Conservation (phyloP, 2,888 invertebrate species). For the Hyposoter didymator region DNA sequence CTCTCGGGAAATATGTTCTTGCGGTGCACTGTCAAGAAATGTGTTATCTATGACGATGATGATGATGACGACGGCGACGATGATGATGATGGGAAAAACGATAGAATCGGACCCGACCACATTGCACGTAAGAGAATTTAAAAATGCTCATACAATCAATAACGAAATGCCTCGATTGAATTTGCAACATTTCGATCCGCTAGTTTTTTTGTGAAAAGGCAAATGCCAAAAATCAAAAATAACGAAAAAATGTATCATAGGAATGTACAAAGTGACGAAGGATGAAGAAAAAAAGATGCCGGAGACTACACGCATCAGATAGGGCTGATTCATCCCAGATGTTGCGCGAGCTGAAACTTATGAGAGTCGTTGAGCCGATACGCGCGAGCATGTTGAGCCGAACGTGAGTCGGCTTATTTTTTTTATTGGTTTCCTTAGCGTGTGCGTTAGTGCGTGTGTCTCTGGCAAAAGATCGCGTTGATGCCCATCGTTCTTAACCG, state of each 20-base stretch:
- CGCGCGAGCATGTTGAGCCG: conserved; percentile 56
- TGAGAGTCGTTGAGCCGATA: conserved; percentile 71
- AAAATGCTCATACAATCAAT: conserved; percentile 55
- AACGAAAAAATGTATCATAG: conserved; percentile 24
- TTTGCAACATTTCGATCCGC: conserved; percentile 12
- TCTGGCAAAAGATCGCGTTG: conserved; percentile 32
- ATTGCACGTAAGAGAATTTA: conserved; percentile 21
- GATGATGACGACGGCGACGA: conserved; percentile 52
- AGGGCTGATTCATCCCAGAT: conserved; percentile 73
- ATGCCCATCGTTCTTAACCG: conserved; percentile 48
- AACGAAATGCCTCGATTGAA: conserved; percentile 29
- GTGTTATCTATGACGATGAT: conserved; percentile 58
- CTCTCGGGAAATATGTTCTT: conserved; percentile 44
- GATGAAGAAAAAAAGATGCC: conserved; percentile 7
- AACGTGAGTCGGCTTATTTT: conserved; percentile 40
- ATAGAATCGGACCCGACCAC: conserved; percentile 58
- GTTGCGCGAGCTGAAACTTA: conserved; percentile 70
- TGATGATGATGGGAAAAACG: conserved; percentile 59
- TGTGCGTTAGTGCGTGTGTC: conserved; percentile 23
- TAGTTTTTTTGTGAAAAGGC: conserved; percentile 29
- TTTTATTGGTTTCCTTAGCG: conserved; percentile 31
- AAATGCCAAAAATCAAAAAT: conserved; percentile 10
- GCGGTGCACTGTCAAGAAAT: conserved; percentile 52
- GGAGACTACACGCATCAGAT: conserved; percentile 63
- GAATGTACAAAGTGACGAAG: conserved; percentile 24